Conservation (phyloP, 2,113 vertebrate genomes). For the Notothenia rossii region DNA sequence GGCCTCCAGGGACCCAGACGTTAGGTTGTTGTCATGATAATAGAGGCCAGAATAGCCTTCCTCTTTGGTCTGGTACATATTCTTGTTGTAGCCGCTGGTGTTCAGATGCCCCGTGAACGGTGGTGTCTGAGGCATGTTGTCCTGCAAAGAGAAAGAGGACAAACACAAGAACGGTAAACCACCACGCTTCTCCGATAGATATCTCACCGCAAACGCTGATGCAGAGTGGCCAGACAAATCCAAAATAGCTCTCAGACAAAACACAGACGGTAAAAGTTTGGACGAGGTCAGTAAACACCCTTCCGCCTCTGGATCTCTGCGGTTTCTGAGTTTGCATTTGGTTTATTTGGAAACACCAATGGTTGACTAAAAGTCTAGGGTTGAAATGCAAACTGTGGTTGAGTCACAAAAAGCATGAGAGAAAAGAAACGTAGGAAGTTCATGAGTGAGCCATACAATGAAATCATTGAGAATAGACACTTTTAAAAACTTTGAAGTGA, state of each 20-base stretch:
- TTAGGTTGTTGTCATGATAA: conserved; percentile 93
- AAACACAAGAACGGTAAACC: conserved; percentile 9
- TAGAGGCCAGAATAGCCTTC: conserved; percentile 87
- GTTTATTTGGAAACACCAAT: conserved; percentile 38
- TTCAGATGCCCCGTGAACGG: conserved; percentile 90
- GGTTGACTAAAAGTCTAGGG: background rate
- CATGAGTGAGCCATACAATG: conserved; percentile 27
- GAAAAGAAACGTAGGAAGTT: conserved; percentile 4
- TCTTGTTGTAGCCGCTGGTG: conserved; percentile 88
- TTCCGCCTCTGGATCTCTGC: conserved; percentile 22
- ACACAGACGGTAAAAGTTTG: conserved; percentile 25
- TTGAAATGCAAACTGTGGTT: conserved; percentile 31
- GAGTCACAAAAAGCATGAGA: conserved; percentile 7
- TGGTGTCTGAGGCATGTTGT: conserved; percentile 93
- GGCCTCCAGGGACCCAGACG: conserved; percentile 94
- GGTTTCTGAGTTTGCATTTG: conserved; percentile 23
- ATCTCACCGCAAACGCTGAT: conserved; percentile 16
- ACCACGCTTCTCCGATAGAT: background rate
- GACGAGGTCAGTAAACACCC: conserved; percentile 26
- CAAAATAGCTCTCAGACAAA: conserved; percentile 48
- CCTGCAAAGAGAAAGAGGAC: conserved; percentile 71
- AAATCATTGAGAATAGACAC: background rate
- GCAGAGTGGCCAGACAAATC: conserved; percentile 20
- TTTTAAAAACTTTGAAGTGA: background rate
- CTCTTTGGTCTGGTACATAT: conserved; percentile 89